Evolutionary conservation across 2,797 vertebrate species (phyloP), one percentile per base, ranked within the genome.

Genomic region (Falco peregrinus): DNA sequence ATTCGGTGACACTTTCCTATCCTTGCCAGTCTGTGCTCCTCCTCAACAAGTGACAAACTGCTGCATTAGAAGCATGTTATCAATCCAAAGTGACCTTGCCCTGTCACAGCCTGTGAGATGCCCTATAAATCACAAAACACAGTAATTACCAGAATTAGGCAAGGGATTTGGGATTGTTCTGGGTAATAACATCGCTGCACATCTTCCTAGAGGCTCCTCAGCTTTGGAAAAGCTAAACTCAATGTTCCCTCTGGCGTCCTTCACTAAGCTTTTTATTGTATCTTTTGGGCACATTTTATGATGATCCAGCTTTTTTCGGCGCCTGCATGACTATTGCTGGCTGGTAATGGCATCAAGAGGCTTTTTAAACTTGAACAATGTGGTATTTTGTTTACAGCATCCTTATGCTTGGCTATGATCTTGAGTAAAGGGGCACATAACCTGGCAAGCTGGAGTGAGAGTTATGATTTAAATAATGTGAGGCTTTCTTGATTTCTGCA

Each of bases 101-200:
- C 39, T 93, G 90, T 78, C 65, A 70, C 41, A 86, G 77, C 67
- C 68, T 48, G 53, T 57, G 84, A 82, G 26, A 53, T 9, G 3
- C 26, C 28, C 65, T 48, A 59, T 94, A 79, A 92, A 97, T 96
- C 91, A 95, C 45, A 45, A 87, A 33, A n/a, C 9, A 29, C 54
- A 14, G 41, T n/a, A 59, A 84, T 94, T 71, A 48, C 9, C 20
- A 43, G 63, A 63, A 31, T 74, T 70, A 70, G 18, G 21, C 1
- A 18, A 57, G 47, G 29, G 37, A 54, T 61, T 69, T 4, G 10
- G 31, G 65, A 6, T 39, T 60, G 18, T 39, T 86, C 54, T 59
- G 69, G 35, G 37, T 45, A 64, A 47, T 10, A 54, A 24, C 16
- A 61, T 28, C 0, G 1, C 41, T 33, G 25, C 26, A 68, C 26